These are phyloP conservation scores for Sclerodermus sp. DNA, from an alignment of 2,888 invertebrate species.

Conservation along the genomic window DNA sequence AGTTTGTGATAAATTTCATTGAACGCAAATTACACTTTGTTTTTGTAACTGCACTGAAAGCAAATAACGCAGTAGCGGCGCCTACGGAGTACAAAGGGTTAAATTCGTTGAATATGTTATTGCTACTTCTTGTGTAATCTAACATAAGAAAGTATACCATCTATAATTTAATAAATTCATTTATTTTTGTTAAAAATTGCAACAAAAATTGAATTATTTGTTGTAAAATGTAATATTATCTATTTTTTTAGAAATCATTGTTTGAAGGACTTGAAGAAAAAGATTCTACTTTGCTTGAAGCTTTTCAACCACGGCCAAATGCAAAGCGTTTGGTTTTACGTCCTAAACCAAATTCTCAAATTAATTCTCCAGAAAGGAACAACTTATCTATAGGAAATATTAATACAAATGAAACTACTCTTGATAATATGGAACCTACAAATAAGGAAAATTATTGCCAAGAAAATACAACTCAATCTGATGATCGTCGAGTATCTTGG, in stretches of 20 bases:
- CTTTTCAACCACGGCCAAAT: constrained; percentile 63
- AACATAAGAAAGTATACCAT: too few relatives aligned
- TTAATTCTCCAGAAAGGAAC: constrained; percentile 15
- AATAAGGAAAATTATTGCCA: constrained; percentile 45
- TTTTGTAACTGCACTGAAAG: too few relatives aligned
- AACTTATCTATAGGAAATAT: constrained; percentile 9
- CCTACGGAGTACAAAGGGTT: too few relatives aligned
- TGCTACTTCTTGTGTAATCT: too few relatives aligned
- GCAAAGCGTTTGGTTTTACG: constrained; percentile 76
- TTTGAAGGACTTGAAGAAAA: constrained; percentile 88
- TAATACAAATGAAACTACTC: not conserved
- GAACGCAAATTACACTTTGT: too few relatives aligned
- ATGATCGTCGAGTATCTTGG: constrained; percentile 23
- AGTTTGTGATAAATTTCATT: too few relatives aligned
- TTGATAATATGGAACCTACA: constrained; percentile 19
- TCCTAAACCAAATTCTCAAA: constrained; percentile 54
- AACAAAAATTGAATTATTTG: not conserved
- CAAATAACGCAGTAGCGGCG: too few relatives aligned
- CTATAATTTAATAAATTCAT: too few relatives aligned
- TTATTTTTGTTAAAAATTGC: not conserved
- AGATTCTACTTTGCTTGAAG: constrained; percentile 66
- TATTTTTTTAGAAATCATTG: constrained; percentile 66
- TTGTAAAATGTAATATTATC: not conserved
- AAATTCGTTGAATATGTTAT: too few relatives aligned
- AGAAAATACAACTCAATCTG: constrained; percentile 25